phyloP scores from a whole-genome alignment of 2,113 vertebrate genomes.

The Ctenodactylus gundi region DNA sequence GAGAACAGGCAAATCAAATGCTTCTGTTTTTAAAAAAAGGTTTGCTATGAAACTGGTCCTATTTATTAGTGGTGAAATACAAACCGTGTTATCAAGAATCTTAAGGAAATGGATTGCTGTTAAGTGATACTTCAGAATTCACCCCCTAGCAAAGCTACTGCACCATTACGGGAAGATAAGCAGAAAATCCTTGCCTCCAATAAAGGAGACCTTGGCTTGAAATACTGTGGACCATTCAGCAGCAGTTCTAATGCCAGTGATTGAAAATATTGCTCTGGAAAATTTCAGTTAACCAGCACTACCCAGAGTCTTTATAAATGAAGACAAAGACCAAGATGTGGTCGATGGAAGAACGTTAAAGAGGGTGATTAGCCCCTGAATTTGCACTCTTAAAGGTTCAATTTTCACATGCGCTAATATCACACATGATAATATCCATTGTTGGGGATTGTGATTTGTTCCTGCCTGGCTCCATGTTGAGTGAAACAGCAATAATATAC shows the following conservation, averaged over 20 bases:
- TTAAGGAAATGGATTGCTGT: conserved; percentile 83
- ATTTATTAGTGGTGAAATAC: conserved; percentile 82
- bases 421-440: neutral
- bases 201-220: conserved; percentile 58
- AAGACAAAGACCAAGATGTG: conserved; percentile 19
- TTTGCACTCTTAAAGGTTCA: neutral
- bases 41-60: conserved; percentile 62
- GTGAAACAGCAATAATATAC: neutral
- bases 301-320: neutral
- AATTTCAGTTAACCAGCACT: neutral
- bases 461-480: neutral
- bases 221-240: neutral
- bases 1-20: neutral
- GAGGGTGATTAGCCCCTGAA: conserved; percentile 5
- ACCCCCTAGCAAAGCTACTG: conserved; percentile 75
- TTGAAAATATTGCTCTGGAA: neutral
- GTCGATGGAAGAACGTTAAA: neutral
- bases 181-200: conserved; percentile 80
- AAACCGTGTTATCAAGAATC: conserved; percentile 79
- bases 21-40: conserved; percentile 47
- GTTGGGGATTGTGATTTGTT: neutral
- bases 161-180: conserved; percentile 79
- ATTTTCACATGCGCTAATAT: neutral
- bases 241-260: neutral
- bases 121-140: conserved; percentile 83